These are phyloP conservation scores for Calliphora vomitoria DNA, from an alignment of 2,888 invertebrate genomes.

Conservation along the genomic window DNA sequence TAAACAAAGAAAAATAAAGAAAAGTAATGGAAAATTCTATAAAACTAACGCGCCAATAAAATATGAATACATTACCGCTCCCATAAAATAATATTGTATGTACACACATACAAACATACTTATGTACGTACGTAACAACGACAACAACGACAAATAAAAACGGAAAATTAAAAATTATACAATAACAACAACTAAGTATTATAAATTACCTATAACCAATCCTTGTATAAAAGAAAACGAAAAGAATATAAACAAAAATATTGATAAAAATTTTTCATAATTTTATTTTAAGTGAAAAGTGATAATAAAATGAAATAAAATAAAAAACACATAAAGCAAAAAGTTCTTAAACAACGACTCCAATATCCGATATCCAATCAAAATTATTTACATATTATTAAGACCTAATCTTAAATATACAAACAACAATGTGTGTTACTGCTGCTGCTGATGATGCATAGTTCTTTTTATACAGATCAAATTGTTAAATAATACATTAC, in stretches of 20 bases:
- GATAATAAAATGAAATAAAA: conserved; percentile 1
- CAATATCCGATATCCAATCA: not conserved
- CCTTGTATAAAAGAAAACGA: not conserved
- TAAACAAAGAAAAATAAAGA: conserved; percentile 25
- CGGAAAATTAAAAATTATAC: not conserved
- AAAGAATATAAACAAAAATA: not conserved
- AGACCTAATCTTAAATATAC: too few relatives aligned
- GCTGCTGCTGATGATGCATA: not conserved
- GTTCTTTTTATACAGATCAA: too few relatives aligned
- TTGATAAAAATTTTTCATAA: too few relatives aligned
- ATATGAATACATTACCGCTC: conserved; percentile 29
- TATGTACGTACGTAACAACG: not conserved
- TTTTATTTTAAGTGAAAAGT: not conserved
- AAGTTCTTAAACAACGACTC: conserved; percentile 31
- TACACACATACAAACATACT: not conserved
- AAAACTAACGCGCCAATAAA: conserved; percentile 63
- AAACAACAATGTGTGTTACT: not conserved
- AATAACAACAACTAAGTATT: not conserved
- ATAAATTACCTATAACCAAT: not conserved
- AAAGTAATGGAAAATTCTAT: conserved; percentile 17
- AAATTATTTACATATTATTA: too few relatives aligned
- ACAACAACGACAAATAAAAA: conserved; percentile 35
- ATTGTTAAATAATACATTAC: too few relatives aligned
- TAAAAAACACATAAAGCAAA: not conserved
- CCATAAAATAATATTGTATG: conserved; percentile 14